Evolutionary conservation across 1,140 invertebrate species (phyloP), one percentile per base, ranked within the genome.

Genomic region (Phymastichus coffea): DNA sequence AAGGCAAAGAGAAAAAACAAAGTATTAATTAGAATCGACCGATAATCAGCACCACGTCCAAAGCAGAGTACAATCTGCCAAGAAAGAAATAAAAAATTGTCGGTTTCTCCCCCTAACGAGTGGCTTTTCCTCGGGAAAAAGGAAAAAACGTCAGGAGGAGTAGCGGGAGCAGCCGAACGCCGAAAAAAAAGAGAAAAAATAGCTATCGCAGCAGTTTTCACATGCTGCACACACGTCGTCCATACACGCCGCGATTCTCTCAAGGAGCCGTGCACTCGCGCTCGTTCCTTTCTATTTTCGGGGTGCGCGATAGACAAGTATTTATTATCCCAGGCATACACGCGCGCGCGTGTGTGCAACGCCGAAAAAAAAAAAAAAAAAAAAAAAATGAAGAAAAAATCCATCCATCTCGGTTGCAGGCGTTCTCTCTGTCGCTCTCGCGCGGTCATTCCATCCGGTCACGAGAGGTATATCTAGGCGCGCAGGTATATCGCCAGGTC

Each of bases 391-490:
- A 33, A 33, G 7, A 33, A 33, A 33, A 14, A 14, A 55, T 57
- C 44, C 48, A 33, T 33, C 30, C 30, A 3, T 44, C n/a, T n/a
- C n/a, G n/a, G n/a, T n/a, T n/a, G n/a, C n/a, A n/a, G n/a, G n/a
- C n/a, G n/a, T n/a, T n/a, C 28, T 47, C 28, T 57, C 53, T 8
- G 19, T 8, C 40, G 3, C 52, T 6, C 17, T 17, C 17, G 33
- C 22, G 40, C 30, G 43, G 41, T 56, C 53, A 65, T 66, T 64
- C 61, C 49, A 61, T 66, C 63, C 63, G 65, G 63, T 60, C 61
- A 65, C 61, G 68, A 69, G 41, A 44, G 12, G 19, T 23, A 30
- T 7, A 48, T 35, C 19, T 25, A 17, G 44, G 33, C 49, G 49
- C 46, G 57, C 57, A 58, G 57, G 57, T 51, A 58, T 58, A 52